Evolutionary conservation across 1,140 invertebrate species (phyloP).

Genomic region (Asbolus verrucosus): DNA sequence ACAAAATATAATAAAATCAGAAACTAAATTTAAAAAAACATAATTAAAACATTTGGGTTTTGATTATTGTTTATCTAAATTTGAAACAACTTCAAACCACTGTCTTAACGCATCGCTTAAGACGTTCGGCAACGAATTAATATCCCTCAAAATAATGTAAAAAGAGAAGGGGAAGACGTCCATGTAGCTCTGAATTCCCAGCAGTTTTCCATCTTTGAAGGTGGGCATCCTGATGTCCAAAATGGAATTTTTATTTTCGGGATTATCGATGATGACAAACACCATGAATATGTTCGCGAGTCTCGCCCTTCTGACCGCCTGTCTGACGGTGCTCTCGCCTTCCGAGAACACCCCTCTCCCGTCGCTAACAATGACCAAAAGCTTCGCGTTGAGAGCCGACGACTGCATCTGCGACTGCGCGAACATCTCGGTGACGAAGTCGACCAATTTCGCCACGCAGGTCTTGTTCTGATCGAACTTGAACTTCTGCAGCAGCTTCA

Average conservation of each 20-base stretch:
- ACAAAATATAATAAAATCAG: not conserved
- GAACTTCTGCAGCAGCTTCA: slow-evolving; percentile 81
- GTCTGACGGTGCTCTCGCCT: slow-evolving; percentile 80
- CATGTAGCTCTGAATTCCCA: slow-evolving; percentile 83
- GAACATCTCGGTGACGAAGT: slow-evolving; percentile 82
- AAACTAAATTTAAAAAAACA: slow-evolving; percentile 10
- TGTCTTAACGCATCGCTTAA: slow-evolving; percentile 96
- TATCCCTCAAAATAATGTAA: slow-evolving; percentile 93
- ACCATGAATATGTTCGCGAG: slow-evolving; percentile 90
- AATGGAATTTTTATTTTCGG: slow-evolving; percentile 91
- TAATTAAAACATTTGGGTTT: too few relatives aligned
- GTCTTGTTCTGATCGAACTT: slow-evolving; percentile 87
- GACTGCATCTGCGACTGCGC: slow-evolving; percentile 56
- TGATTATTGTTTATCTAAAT: slow-evolving; percentile 65
- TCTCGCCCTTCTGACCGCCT: slow-evolving; percentile 83
- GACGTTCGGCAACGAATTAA: slow-evolving; percentile 87
- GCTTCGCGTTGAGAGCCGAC: slow-evolving; percentile 76
- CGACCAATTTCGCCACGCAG: slow-evolving; percentile 81
- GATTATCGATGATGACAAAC: slow-evolving; percentile 96
- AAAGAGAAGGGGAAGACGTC: slow-evolving; percentile 99
- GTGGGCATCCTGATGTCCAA: slow-evolving; percentile 87
- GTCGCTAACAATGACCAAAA: slow-evolving; percentile 94
- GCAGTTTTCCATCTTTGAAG: slow-evolving; percentile 75
- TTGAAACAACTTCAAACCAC: slow-evolving; percentile 97
- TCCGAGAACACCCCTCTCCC: slow-evolving; percentile 94